Base-by-base conservation (phyloP, 2,888 invertebrate genomes). In the Spodoptera exigua region DNA sequence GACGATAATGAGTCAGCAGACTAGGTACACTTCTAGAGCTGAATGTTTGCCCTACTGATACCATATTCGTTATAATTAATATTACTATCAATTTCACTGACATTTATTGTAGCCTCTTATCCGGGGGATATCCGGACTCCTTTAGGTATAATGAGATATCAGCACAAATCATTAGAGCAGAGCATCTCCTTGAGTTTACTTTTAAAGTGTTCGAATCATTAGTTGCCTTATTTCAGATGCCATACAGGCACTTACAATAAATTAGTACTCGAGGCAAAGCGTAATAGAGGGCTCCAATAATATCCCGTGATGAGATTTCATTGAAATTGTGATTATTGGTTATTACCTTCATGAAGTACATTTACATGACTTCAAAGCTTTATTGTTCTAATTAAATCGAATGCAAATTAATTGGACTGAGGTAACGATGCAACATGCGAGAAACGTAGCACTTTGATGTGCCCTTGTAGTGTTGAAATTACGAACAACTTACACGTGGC, bases 1-100 rank as follows among this genome's bases (percentile, higher is more conserved):
- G 67, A 57, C 61, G 41, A 57, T 48, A 36, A 44, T 81, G 80
- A 81, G 37, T 78, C 78, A 79, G 59, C 68, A 61, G 39, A 45
- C 32, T 52, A n/a, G n/a, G n/a, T n/a, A 51, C 56, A 48, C 58
- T 53, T 70, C 75, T 68, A 63, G 75, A 74, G 70, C 54, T 49
- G 53, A 52, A 60, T 52, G 43, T 34, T 43, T 57, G 58, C 57
- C 63, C 65, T 63, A 74, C 53, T 58, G 48, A 47, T 61, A 68
- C 62, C 74, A 61, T 73, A 61, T 68, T 54, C 37, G 61, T 48
- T 45, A 14, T 35, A 47, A 16, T 45, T 43, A 68, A 40, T 45
- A 14, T 35, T 51, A 16, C 45, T 43, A 68, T 66, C 52, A 55
- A 67, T 68, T 51, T 60, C 39, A 21, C 46, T 32, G 2, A 52